Evolutionary conservation across 1,140 invertebrate species (phyloP).

Genomic region (Drosophila ogumai): DNA sequence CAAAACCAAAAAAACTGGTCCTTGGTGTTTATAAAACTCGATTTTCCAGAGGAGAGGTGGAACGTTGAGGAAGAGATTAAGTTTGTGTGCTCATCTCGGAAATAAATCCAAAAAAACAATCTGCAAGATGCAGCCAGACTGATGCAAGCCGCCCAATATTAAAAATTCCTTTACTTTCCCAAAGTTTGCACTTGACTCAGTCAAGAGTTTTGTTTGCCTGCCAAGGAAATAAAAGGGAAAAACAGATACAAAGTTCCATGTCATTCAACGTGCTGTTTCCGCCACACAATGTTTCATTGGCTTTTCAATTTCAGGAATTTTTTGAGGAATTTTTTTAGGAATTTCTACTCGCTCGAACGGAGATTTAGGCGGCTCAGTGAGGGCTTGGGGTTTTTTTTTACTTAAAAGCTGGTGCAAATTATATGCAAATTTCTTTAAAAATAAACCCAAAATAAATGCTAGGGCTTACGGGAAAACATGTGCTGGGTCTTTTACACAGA

Average conservation of each 20-base stretch:
- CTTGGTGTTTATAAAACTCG: conserved; percentile 49
- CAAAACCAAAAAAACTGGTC: conserved; percentile 3
- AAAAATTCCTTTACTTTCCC: conserved; percentile 57
- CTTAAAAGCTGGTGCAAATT: neutral
- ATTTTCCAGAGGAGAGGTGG: conserved; percentile 9
- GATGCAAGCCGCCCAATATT: conserved; percentile 42
- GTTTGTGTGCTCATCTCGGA: conserved; percentile 28
- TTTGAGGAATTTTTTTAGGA: too few species aligned
- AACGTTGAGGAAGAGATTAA: conserved; percentile 14
- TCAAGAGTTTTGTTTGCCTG: conserved; percentile 38
- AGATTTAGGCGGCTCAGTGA: conserved; percentile 1
- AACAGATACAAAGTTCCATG: conserved; percentile 22
- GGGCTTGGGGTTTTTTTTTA: neutral
- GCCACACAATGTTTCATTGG: conserved; percentile 20
- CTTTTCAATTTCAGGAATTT: conserved; percentile 16
- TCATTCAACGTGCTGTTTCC: conserved; percentile 35
- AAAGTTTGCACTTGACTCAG: conserved; percentile 48
- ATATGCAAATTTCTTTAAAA: conserved; percentile 23
- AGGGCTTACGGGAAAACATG: neutral
- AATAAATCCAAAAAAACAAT: conserved; percentile 43
- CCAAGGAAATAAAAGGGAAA: neutral
- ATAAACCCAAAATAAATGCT: conserved; percentile 5
- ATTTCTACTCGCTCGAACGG: neutral
- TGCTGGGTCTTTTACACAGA: neutral
- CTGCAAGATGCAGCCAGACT: conserved; percentile 39